Evolutionary conservation across 2,113 vertebrate genomes (phyloP).

Genomic region (Archocentrus centrarchus): DNA sequence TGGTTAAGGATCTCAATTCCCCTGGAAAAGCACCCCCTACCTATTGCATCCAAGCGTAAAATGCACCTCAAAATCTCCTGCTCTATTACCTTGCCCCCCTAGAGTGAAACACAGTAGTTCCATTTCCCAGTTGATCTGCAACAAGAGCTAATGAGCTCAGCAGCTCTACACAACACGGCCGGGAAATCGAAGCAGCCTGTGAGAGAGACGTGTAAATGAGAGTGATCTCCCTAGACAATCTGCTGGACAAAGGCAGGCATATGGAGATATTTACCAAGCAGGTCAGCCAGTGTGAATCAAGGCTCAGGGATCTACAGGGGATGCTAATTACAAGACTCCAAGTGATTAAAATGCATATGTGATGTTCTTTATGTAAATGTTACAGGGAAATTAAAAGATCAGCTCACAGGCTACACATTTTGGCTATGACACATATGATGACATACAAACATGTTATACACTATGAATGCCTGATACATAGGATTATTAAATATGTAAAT

Average conservation of each 20-base stretch:
- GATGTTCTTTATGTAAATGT: conserved; percentile 18
- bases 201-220: conserved; percentile 62
- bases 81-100: conserved; percentile 48
- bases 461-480: not conserved
- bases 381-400: not conserved
- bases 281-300: conserved; percentile 50
- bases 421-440: not conserved
- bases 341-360: conserved; percentile 39
- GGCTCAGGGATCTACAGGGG: conserved; percentile 5
- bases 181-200: conserved; percentile 63
- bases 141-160: conserved; percentile 75
- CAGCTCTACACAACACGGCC: conserved; percentile 42
- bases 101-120: conserved; percentile 50
- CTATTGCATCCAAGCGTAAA: conserved; percentile 9
- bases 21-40: conserved; percentile 25
- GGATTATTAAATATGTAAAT: not conserved
- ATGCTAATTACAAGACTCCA: conserved; percentile 49
- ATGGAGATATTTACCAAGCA: conserved; percentile 60
- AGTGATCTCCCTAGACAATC: conserved; percentile 51
- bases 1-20: conserved; percentile 6
- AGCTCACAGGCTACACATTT: not conserved
- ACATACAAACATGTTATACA: not conserved
- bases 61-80: conserved; percentile 33
- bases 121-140: conserved; percentile 66
- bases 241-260: conserved; percentile 46